A percentile compares a stretch with the other conserved stretches of the same genome.
Conservation (phyloP, 2,113 vertebrate species). For the Piprites chloris region DNA sequence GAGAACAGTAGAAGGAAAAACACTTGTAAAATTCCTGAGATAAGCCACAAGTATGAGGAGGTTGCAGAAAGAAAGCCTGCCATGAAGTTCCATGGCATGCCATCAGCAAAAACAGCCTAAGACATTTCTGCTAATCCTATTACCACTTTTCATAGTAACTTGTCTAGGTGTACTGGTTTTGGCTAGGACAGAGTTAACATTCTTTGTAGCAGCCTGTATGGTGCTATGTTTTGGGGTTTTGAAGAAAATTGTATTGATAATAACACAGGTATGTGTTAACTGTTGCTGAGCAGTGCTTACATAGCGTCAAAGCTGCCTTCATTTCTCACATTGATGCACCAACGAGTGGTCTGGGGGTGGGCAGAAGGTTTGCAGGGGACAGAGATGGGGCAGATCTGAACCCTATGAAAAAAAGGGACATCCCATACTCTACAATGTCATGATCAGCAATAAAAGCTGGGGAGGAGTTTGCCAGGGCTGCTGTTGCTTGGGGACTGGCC, state of each 20-base stretch:
- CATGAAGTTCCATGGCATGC: background rate
- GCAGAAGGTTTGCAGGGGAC: background rate
- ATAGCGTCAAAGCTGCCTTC: background rate
- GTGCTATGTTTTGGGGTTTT: background rate
- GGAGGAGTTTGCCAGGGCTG: background rate
- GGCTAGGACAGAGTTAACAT: background rate
- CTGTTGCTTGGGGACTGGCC: background rate
- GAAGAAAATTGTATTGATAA: background rate
- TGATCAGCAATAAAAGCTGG: background rate
- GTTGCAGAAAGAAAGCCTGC: background rate
- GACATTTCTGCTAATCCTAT: background rate
- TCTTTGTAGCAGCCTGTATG: background rate
- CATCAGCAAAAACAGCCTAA: background rate
- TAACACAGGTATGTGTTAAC: background rate
- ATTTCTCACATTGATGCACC: background rate
- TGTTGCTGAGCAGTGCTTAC: background rate
- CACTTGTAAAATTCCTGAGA: constrained; percentile 31
- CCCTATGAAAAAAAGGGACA: background rate
- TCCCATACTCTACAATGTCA: background rate
- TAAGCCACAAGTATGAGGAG: background rate
- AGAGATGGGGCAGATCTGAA: background rate
- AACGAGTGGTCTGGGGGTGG: rapidly evolving
- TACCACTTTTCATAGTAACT: background rate
- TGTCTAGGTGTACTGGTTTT: background rate
- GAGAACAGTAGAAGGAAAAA: background rate